A percentile compares a stretch with the other conserved stretches of the same genome.
Evolutionary conservation across 2,113 vertebrate species (phyloP).

Genomic region (Pogonocichla stellata): DNA sequence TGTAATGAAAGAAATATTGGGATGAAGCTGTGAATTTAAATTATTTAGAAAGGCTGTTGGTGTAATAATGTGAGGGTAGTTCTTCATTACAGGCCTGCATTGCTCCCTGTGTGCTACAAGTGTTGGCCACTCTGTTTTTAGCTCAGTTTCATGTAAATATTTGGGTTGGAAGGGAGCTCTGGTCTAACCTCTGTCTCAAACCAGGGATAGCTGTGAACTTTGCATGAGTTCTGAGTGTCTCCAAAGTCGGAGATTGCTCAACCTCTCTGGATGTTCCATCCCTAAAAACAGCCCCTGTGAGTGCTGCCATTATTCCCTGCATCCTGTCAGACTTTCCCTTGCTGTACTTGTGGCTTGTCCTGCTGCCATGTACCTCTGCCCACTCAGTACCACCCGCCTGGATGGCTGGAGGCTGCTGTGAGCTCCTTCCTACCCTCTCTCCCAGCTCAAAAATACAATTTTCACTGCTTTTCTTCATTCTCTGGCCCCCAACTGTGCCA

Average conservation of each 20-base stretch:
- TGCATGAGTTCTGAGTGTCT: neutral
- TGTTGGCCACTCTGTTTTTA: neutral
- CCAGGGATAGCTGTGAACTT: neutral
- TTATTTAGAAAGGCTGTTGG: neutral
- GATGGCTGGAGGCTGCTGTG: neutral
- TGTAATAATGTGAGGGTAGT: neutral
- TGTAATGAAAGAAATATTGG: neutral
- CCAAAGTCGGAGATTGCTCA: neutral
- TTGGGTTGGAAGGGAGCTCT: constrained; percentile 7
- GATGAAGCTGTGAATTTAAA: neutral
- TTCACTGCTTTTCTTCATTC: neutral
- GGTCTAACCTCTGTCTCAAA: neutral
- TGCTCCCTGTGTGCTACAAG: neutral
- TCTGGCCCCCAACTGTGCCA: neutral
- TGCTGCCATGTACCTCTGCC: neutral
- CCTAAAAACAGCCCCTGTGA: neutral
- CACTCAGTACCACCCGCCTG: neutral
- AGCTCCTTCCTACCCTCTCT: neutral
- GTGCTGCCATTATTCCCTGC: neutral
- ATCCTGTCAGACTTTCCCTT: neutral
- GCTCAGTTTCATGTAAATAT: constrained; percentile 18
- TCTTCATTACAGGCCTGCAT: neutral
- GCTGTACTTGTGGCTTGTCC: neutral
- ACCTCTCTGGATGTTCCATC: neutral
- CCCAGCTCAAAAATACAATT: neutral